phyloP scores from a whole-genome alignment of 23 tunicate genomes.

The Ascidia mentula region DNA sequence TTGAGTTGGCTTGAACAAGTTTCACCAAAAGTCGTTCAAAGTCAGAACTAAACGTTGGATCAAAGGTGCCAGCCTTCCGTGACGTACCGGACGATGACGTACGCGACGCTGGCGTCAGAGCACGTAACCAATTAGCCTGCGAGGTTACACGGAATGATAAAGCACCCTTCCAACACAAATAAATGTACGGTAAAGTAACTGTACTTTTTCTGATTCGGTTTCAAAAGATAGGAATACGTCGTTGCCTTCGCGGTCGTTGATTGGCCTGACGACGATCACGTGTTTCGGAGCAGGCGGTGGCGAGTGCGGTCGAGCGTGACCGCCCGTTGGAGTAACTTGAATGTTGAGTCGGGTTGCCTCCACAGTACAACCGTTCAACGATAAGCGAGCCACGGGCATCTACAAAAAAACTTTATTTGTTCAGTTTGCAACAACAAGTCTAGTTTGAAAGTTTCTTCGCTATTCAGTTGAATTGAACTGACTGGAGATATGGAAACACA shows the following conservation, averaged over 20 bases:
- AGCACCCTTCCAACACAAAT: no score
- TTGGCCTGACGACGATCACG: conserved; percentile 55
- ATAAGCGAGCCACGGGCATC: conserved; percentile 21
- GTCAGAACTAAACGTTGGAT: background rate
- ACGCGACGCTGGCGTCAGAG: conserved; percentile 26
- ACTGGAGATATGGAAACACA: no score
- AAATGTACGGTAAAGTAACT: no score
- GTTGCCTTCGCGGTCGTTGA: conserved; percentile 8
- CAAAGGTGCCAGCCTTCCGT: background rate
- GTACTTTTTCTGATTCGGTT: conserved; percentile 65
- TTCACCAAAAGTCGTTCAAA: conserved; percentile 54
- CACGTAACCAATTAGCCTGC: conserved; percentile 40
- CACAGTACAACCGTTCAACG: conserved; percentile 17
- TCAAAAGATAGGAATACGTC: conserved; percentile 54
- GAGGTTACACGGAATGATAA: no score
- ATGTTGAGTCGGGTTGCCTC: conserved; percentile 41
- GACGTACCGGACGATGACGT: conserved; percentile 12
- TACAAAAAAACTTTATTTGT: no score
- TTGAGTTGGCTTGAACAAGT: conserved; percentile 33
- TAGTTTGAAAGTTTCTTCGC: no score
- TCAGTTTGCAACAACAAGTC: no score
- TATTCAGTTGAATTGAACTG: no score
- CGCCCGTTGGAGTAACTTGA: background rate
- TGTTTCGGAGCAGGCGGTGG: conserved; percentile 39
- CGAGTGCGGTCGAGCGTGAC: conserved; percentile 35